These are phyloP conservation scores for Eupithecia dodoneata DNA, from an alignment of 2,888 invertebrate genomes.

Conservation along the genomic window DNA sequence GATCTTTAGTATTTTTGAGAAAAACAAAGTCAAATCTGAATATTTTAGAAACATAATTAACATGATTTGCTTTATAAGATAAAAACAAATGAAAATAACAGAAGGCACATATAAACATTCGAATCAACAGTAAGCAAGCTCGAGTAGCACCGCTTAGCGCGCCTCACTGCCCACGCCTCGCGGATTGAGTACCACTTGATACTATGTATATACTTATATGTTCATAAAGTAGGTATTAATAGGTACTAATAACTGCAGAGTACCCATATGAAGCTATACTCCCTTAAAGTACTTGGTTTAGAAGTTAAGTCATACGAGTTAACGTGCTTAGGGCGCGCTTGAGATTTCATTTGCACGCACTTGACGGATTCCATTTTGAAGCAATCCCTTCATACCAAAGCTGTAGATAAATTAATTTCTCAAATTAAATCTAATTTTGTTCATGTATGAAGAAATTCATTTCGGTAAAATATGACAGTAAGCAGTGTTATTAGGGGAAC, in stretches of 20 bases:
- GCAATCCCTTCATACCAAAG: background rate
- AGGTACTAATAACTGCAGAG: constrained; percentile 3
- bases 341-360: constrained; percentile 4
- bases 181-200: constrained; percentile 18
- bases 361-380: constrained; percentile 11
- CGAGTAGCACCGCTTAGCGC: constrained; percentile 19
- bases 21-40: background rate
- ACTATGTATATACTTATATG: background rate
- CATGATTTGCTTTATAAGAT: background rate
- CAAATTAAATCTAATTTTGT: constrained; percentile 1
- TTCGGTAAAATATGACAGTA: background rate
- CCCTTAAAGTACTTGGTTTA: constrained; percentile 14
- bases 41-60: background rate
- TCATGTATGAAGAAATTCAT: background rate
- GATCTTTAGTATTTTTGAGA: background rate
- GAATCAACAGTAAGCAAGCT: constrained; percentile 9
- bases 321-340: constrained; percentile 27
- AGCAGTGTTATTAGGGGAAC: background rate
- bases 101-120: background rate
- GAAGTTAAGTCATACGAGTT: constrained; percentile 29
- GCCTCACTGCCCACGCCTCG: constrained; percentile 37
- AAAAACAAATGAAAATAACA: constrained; percentile 24
- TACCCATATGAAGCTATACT: constrained; percentile 4
- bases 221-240: background rate
- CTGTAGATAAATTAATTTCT: background rate